phyloP scores from a whole-genome alignment of 2,797 vertebrate species.

The Xyrichtys novacula region DNA sequence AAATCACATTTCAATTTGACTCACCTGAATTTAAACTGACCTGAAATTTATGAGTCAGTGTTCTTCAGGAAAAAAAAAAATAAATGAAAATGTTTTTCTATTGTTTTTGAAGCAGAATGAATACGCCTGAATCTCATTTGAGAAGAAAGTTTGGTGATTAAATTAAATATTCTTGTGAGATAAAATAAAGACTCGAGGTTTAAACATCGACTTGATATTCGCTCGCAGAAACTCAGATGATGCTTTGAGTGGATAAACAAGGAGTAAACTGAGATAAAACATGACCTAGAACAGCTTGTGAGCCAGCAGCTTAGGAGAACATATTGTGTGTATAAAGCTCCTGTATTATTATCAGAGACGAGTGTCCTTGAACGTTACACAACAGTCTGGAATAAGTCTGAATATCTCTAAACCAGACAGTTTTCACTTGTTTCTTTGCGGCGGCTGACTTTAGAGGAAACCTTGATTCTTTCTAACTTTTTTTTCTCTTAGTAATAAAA shows the following conservation, averaged over 20 bases:
- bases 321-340: background rate
- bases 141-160: background rate
- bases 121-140: background rate
- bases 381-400: background rate
- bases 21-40: background rate
- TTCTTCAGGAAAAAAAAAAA: background rate
- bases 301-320: background rate
- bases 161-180: background rate
- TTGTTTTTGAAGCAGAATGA: background rate
- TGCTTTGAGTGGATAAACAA: background rate
- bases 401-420: background rate
- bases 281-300: background rate
- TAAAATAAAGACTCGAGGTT: background rate
- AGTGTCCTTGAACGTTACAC: conserved; percentile 12
- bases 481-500: background rate
- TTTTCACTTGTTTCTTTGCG: background rate
- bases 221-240: background rate
- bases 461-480: background rate
- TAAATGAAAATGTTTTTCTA: background rate
- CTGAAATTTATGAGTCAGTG: background rate
- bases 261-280: background rate
- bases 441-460: background rate
- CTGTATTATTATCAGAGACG: background rate
- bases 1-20: conserved; percentile 34
- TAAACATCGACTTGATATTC: background rate